A percentile compares a stretch with the other conserved stretches of the same genome.
Conservation (phyloP, 2,113 vertebrate species). For the Eulacestoma nigropectus region DNA sequence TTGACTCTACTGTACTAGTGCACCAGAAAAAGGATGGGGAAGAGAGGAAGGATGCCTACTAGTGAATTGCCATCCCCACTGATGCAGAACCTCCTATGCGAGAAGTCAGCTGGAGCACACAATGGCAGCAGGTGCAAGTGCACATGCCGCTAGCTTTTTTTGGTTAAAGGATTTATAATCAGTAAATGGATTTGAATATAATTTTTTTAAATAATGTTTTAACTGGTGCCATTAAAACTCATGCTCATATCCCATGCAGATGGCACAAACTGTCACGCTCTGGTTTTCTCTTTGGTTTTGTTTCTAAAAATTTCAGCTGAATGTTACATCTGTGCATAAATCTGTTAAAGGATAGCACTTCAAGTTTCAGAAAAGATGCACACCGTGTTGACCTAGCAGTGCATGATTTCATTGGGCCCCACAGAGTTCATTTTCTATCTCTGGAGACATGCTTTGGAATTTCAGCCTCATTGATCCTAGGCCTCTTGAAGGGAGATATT, state of each 20-base stretch:
- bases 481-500: background rate
- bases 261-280: slow-evolving; percentile 43
- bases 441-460: background rate
- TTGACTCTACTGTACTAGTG: background rate
- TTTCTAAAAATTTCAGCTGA: slow-evolving; percentile 12
- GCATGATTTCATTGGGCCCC: background rate
- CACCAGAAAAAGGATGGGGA: background rate
- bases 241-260: slow-evolving; percentile 40
- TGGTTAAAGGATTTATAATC: slow-evolving; percentile 40
- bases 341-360: background rate
- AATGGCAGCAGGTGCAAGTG: slow-evolving; percentile 57
- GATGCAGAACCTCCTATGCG: slow-evolving; percentile 13
- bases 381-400: fast-evolving
- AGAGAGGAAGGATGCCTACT: background rate
- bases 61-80: background rate
- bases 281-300: slow-evolving; percentile 25
- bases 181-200: slow-evolving; percentile 29
- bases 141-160: background rate
- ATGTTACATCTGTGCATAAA: background rate
- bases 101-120: slow-evolving; percentile 1
- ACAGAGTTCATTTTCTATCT: background rate
- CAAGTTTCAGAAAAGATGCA: background rate
- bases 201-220: slow-evolving; percentile 34
- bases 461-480: background rate
- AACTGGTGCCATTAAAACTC: slow-evolving; percentile 37